A percentile compares a stretch with the other conserved stretches of the same genome.
Evolutionary conservation across 2,797 vertebrate genomes (phyloP).

Genomic region (Cryptoprocta ferox): DNA sequence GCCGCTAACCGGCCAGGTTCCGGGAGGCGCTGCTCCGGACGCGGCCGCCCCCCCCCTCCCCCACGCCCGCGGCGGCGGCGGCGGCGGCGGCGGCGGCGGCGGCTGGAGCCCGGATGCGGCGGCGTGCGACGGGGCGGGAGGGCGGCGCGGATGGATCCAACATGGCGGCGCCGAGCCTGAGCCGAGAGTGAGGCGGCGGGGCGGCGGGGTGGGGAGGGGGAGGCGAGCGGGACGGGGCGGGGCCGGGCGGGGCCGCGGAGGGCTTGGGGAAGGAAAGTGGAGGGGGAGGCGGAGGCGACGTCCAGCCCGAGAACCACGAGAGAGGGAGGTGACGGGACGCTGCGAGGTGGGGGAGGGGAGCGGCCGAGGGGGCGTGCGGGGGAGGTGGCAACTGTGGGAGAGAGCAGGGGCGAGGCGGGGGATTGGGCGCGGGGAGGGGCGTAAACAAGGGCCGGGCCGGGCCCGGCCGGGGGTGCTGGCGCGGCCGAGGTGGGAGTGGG

Average conservation of each 20-base stretch:
- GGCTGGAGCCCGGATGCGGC: slow-evolving; percentile 81
- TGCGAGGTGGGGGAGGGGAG: slow-evolving; percentile 76
- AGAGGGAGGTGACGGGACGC: slow-evolving; percentile 76
- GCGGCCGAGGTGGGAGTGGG: slow-evolving; percentile 55
- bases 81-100: slow-evolving; percentile 63
- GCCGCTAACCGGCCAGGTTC: slow-evolving; percentile 70
- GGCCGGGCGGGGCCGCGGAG: slow-evolving; percentile 73
- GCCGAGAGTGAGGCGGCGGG: slow-evolving; percentile 76
- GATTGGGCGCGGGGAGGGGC: slow-evolving; percentile 35
- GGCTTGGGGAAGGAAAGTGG: slow-evolving; percentile 75
- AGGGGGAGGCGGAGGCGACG: slow-evolving; percentile 75
- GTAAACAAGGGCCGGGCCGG: slow-evolving; percentile 43
- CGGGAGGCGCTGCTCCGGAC: slow-evolving; percentile 75
- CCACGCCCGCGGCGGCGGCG: slow-evolving; percentile 63
- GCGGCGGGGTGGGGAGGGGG: slow-evolving; percentile 76
- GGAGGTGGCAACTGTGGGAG: slow-evolving; percentile 55
- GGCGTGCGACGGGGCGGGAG: slow-evolving; percentile 65
- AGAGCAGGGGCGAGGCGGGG: slow-evolving; percentile 62
- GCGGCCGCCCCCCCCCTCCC: slow-evolving; percentile 72
- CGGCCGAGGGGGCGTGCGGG: slow-evolving; percentile 64
- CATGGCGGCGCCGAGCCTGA: slow-evolving; percentile 80
- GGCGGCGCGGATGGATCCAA: slow-evolving; percentile 77
- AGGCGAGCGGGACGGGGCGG: slow-evolving; percentile 72
- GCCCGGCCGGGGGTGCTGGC: slow-evolving; percentile 79
- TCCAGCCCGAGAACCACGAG: slow-evolving; percentile 54